A percentile compares a stretch with the other conserved stretches of the same genome.
These are phyloP conservation scores for Nemapogon koenigi DNA, from an alignment of 2,888 invertebrate genomes.

Conservation along the genomic window DNA sequence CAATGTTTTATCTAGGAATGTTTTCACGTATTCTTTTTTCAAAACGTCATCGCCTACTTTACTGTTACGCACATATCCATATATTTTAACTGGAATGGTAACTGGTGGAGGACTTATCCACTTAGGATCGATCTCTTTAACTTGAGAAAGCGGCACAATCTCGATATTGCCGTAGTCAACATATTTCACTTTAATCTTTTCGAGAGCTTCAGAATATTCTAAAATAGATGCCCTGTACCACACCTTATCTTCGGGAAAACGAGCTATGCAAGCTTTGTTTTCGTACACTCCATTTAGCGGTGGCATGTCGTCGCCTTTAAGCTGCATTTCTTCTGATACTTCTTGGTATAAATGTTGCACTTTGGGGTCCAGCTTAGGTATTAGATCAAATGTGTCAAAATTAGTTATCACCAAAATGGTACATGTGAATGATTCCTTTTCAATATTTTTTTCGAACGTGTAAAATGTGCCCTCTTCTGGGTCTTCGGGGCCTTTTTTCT, in stretches of 20 bases:
- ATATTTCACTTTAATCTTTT: slow-evolving; percentile 67
- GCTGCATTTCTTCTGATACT: slow-evolving; percentile 57
- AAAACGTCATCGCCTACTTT: slow-evolving; percentile 29
- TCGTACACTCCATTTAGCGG: slow-evolving; percentile 43
- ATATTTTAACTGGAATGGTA: slow-evolving; percentile 52
- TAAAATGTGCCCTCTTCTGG: slow-evolving; percentile 20
- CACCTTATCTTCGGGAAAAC: slow-evolving; percentile 63
- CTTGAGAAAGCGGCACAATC: slow-evolving; percentile 40
- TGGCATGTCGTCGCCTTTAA: slow-evolving; percentile 37
- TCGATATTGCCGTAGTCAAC: slow-evolving; percentile 79
- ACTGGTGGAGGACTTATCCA: slow-evolving; percentile 59
- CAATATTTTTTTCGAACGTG: slow-evolving; percentile 24
- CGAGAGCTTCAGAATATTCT: slow-evolving; percentile 42
- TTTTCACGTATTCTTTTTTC: slow-evolving; percentile 27
- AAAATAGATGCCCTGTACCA: slow-evolving; percentile 78
- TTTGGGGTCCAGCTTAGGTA: slow-evolving; percentile 9
- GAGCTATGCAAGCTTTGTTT: slow-evolving; percentile 68
- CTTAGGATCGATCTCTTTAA: slow-evolving; percentile 53
- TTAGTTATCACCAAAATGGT: slow-evolving; percentile 37
- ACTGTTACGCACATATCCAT: slow-evolving; percentile 36
- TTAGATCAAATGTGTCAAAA: slow-evolving; percentile 32
- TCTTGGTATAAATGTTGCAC: slow-evolving; percentile 32
- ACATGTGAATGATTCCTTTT: slow-evolving; percentile 30
- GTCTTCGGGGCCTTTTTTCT: slow-evolving; percentile 23
- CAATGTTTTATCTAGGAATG: slow-evolving; percentile 38